A percentile compares a stretch with the other conserved stretches of the same genome.
Evolutionary conservation across 1,140 invertebrate genomes (phyloP).

Genomic region (Coelopa frigida): DNA sequence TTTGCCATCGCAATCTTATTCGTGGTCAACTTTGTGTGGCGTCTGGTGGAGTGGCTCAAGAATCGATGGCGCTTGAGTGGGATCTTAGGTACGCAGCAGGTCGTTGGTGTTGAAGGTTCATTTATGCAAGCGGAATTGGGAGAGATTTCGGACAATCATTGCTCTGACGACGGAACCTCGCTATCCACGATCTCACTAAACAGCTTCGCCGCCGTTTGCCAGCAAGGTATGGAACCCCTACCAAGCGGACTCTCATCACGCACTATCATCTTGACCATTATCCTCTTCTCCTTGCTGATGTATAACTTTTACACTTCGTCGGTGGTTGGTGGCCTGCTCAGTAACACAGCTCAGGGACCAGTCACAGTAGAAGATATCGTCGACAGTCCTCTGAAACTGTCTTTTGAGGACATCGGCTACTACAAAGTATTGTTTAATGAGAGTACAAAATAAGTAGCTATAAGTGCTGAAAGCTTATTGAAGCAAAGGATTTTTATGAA

Average conservation of each 20-base stretch:
- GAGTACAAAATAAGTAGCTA: constrained; percentile 18
- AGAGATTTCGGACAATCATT: too few relatives aligned
- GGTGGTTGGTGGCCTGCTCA: constrained; percentile 36
- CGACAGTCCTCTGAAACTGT: constrained; percentile 28
- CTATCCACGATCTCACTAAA: constrained; percentile 4
- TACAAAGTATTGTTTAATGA: constrained; percentile 39
- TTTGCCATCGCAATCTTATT: constrained; percentile 17
- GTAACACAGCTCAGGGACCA: constrained; percentile 31
- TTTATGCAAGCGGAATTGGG: background rate
- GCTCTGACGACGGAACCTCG: background rate
- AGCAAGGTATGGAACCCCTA: constrained; percentile 32
- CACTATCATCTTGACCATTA: constrained; percentile 27
- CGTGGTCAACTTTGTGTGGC: constrained; percentile 23
- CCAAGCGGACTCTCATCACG: constrained; percentile 25
- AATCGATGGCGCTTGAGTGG: too few relatives aligned
- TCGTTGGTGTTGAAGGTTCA: too few relatives aligned
- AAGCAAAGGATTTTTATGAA: too few relatives aligned
- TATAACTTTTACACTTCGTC: constrained; percentile 43
- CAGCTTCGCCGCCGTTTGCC: constrained; percentile 31
- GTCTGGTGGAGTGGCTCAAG: constrained; percentile 17
- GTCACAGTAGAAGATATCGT: constrained; percentile 28
- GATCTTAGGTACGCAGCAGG: too few relatives aligned
- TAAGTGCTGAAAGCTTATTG: too few relatives aligned
- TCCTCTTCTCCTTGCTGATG: constrained; percentile 34
- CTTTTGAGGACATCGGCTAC: constrained; percentile 41